Percentiles rank a stretch among this genome's conserved stretches.
Evolutionary conservation across 2,113 vertebrate species (phyloP).

Genomic region (Myodes glareolus): DNA sequence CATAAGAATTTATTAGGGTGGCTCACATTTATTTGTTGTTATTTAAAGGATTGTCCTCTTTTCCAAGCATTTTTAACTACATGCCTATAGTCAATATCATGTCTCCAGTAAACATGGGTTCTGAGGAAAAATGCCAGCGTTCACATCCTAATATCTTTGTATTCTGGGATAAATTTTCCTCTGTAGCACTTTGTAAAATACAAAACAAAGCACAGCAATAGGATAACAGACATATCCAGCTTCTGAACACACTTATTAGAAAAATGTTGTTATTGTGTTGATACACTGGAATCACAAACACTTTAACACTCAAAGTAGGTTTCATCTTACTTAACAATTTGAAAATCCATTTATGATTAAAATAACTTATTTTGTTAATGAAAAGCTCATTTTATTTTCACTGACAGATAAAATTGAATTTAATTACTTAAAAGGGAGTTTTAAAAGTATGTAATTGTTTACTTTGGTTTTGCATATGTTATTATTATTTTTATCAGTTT

Average conservation of each 20-base stretch:
- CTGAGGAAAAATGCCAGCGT: not conserved
- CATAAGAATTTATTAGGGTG: not conserved
- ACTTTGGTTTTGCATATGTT: not conserved
- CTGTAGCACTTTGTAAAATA: not conserved
- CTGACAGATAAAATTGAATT: not conserved
- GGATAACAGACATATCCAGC: not conserved
- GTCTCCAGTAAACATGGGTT: not conserved
- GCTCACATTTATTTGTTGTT: not conserved
- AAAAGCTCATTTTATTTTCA: not conserved
- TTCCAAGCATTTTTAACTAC: not conserved
- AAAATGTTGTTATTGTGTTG: not conserved
- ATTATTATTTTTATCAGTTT: not conserved
- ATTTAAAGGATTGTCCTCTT: not conserved
- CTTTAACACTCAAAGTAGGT: not conserved
- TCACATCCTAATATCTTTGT: too few relatives aligned
- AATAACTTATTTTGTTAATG: not conserved
- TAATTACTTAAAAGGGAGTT: not conserved
- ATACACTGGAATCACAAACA: not conserved
- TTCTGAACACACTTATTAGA: not conserved
- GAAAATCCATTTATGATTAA: not conserved
- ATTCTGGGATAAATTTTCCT: not conserved
- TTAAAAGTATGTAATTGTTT: not conserved
- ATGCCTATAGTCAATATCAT: not conserved
- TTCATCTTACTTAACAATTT: not conserved
- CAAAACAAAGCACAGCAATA: not conserved